Conservation (phyloP, 2,888 invertebrate genomes). For the Petrolisthes cinctipes region DNA sequence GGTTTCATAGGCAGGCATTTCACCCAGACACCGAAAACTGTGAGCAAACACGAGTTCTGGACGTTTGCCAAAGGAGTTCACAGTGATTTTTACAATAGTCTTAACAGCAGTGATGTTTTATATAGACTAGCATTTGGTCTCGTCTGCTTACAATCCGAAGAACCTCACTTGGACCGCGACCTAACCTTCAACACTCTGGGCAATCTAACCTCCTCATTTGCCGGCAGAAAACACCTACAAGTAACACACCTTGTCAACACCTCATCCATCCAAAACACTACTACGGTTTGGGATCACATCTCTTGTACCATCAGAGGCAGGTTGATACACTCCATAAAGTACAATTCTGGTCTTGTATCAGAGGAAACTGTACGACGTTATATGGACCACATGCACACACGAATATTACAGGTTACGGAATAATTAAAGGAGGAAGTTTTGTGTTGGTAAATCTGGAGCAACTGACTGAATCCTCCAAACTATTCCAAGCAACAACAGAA, state of each 20-base stretch:
- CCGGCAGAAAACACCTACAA: background rate
- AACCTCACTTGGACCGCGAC: background rate
- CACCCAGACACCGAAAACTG: background rate
- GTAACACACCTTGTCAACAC: slow-evolving; percentile 13
- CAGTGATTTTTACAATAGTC: background rate
- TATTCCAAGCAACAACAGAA: too few relatives aligned
- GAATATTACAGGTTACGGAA: background rate
- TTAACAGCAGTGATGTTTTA: background rate
- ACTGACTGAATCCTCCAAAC: too few relatives aligned
- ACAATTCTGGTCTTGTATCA: slow-evolving; percentile 3
- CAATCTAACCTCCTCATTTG: background rate
- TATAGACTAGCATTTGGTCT: background rate
- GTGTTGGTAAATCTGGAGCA: too few relatives aligned
- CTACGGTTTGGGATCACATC: slow-evolving; percentile 7
- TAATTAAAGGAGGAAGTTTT: too few relatives aligned
- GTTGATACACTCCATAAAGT: slow-evolving; percentile 6
- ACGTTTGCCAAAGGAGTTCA: background rate
- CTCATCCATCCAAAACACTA: slow-evolving; percentile 7
- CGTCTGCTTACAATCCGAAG: background rate
- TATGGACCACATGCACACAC: slow-evolving; percentile 10
- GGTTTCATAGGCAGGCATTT: background rate
- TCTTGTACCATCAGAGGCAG: background rate
- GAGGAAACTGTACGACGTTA: background rate
- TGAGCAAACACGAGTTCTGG: background rate
- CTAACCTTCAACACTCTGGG: slow-evolving; percentile 20